Evolutionary conservation across 2,888 invertebrate genomes (phyloP).

Genomic region (Malacosoma neustria): DNA sequence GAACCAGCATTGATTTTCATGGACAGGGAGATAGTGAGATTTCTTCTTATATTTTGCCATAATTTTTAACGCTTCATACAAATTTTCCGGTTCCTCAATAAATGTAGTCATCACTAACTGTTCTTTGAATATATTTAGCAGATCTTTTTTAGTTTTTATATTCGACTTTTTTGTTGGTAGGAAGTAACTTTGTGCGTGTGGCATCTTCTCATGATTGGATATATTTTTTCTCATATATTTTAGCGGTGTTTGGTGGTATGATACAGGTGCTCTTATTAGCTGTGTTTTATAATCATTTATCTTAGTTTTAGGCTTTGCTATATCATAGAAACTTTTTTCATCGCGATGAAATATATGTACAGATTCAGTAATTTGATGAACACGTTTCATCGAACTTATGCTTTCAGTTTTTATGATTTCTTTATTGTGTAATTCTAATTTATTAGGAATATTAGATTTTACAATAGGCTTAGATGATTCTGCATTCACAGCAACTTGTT

Average conservation of each 20-base stretch:
- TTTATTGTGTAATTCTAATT: too few species aligned
- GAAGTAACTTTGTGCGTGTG: slow-evolving; percentile 12
- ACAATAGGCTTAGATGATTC: slow-evolving; percentile 17
- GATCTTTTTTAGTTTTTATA: slow-evolving; percentile 23
- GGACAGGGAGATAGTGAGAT: too few species aligned
- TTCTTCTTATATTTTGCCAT: slow-evolving; percentile 37
- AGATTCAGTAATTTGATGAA: slow-evolving; percentile 31
- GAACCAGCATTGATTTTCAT: too few species aligned
- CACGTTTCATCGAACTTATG: slow-evolving; percentile 18
- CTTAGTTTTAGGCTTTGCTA: background rate
- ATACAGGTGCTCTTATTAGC: background rate
- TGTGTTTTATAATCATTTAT: slow-evolving; percentile 4
- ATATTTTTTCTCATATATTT: slow-evolving; percentile 11
- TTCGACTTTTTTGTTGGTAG: slow-evolving; percentile 4
- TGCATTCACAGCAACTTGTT: slow-evolving; percentile 14
- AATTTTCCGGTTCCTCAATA: slow-evolving; percentile 33
- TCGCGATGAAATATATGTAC: slow-evolving; percentile 26
- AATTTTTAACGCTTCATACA: slow-evolving; percentile 39
- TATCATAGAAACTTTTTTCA: slow-evolving; percentile 3
- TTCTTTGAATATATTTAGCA: slow-evolving; percentile 35
- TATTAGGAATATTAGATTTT: slow-evolving; percentile 28
- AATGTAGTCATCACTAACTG: slow-evolving; percentile 22
- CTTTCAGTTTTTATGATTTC: slow-evolving; percentile 9
- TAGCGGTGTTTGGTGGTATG: background rate
- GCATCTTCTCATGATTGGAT: slow-evolving; percentile 1